Evolutionary conservation across 1,140 invertebrate genomes (phyloP).

Genomic region (Solen grandis): DNA sequence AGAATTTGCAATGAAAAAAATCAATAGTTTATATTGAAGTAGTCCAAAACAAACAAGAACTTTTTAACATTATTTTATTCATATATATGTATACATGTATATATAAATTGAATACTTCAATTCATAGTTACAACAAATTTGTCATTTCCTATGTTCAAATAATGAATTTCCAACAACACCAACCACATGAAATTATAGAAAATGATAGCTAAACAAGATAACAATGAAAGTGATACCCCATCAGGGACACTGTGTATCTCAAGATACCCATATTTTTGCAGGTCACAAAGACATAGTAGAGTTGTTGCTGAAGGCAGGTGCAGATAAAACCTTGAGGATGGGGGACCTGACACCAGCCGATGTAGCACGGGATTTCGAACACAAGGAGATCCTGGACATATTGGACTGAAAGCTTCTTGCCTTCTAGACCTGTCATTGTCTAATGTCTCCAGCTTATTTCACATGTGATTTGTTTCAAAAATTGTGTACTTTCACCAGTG

Average conservation of each 20-base stretch:
- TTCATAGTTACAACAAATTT: neutral
- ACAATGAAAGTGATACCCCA: too few relatives aligned
- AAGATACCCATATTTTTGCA: conserved; percentile 54
- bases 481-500: neutral
- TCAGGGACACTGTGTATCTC: neutral
- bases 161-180: neutral
- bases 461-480: neutral
- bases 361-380: conserved; percentile 77
- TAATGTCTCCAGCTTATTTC: neutral
- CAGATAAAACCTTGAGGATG: conserved; percentile 75
- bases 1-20: too few relatives aligned
- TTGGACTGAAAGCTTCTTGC: neutral
- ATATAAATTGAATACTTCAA: neutral
- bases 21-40: too few relatives aligned
- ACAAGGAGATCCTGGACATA: conserved; percentile 60
- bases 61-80: too few relatives aligned
- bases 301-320: conserved; percentile 74
- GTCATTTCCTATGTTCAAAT: neutral
- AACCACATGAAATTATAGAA: neutral
- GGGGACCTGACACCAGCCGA: conserved; percentile 71
- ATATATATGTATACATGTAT: too few relatives aligned
- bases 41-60: too few relatives aligned
- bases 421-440: neutral
- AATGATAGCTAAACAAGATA: neutral
- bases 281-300: conserved; percentile 78